Percentiles rank a stretch among this genome's conserved stretches.
Evolutionary conservation across 2,888 invertebrate genomes (phyloP).

Genomic region (Spilosoma lubricipeda): DNA sequence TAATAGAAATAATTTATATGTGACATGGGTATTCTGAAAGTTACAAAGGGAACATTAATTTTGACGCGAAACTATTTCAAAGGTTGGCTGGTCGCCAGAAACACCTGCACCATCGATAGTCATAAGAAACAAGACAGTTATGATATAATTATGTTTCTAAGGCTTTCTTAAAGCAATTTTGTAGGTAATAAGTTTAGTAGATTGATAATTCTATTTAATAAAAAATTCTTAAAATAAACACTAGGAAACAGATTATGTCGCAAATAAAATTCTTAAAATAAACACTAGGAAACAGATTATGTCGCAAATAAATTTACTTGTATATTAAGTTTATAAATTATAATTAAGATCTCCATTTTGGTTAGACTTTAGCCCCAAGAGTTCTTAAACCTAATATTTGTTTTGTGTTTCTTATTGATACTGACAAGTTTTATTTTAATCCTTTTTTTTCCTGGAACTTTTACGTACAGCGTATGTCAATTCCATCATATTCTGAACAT

Average conservation of each 20-base stretch:
- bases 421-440: no score
- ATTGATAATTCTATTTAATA: not conserved
- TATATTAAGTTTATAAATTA: no score
- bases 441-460: no score
- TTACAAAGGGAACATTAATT: slow-evolving; percentile 47
- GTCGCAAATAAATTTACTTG: no score
- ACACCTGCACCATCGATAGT: slow-evolving; percentile 34
- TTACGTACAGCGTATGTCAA: no score
- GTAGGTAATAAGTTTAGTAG: not conserved
- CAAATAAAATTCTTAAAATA: no score
- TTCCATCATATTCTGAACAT: no score
- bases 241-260: no score
- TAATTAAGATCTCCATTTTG: not conserved
- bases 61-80: slow-evolving; percentile 33
- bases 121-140: slow-evolving; percentile 39
- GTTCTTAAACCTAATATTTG: not conserved
- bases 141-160: slow-evolving; percentile 19
- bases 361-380: not conserved
- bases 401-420: not conserved
- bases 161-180: not conserved
- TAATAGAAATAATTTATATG: slow-evolving; percentile 45
- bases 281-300: no score
- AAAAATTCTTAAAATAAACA: no score
- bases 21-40: slow-evolving; percentile 43
- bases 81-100: slow-evolving; percentile 41